Conservation (phyloP, 2,888 invertebrate genomes). For the Rhingia campestris region DNA sequence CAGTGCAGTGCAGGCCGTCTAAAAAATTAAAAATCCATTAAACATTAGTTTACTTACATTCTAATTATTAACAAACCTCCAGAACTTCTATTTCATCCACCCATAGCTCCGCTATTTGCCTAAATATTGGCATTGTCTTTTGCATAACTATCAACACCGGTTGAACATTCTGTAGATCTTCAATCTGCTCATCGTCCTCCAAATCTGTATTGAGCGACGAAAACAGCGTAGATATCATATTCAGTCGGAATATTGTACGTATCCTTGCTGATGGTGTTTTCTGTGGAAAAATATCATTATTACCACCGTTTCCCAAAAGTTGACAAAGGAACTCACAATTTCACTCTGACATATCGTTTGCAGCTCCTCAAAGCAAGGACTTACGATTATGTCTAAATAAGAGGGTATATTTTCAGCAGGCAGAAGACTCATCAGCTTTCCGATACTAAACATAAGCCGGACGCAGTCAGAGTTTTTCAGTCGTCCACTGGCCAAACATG, state of each 20-base stretch:
- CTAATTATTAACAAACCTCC: conserved; percentile 83
- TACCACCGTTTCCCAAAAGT: neutral
- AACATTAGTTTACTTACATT: neutral
- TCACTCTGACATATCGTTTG: conserved; percentile 84
- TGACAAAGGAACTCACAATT: conserved; percentile 81
- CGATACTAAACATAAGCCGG: conserved; percentile 90
- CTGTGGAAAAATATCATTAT: conserved; percentile 79
- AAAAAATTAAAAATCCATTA: conserved; percentile 75
- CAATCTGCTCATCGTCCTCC: conserved; percentile 79
- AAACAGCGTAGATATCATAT: conserved; percentile 88
- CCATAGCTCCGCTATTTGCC: conserved; percentile 86
- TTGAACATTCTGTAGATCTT: conserved; percentile 82
- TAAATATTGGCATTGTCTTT: conserved; percentile 86
- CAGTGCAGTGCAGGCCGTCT: conserved; percentile 89
- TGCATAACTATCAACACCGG: conserved; percentile 85
- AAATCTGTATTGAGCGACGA: conserved; percentile 85
- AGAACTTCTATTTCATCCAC: conserved; percentile 86
- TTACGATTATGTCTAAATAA: conserved; percentile 88
- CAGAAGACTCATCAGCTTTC: conserved; percentile 88
- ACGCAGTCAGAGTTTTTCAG: conserved; percentile 87
- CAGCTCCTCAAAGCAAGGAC: conserved; percentile 87
- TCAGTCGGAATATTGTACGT: conserved; percentile 86
- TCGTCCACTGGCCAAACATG: conserved; percentile 84
- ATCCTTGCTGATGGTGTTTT: conserved; percentile 83
- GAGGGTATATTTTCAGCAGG: conserved; percentile 86